Conservation (phyloP, 2,888 invertebrate species). For the Thumatha senex region DNA sequence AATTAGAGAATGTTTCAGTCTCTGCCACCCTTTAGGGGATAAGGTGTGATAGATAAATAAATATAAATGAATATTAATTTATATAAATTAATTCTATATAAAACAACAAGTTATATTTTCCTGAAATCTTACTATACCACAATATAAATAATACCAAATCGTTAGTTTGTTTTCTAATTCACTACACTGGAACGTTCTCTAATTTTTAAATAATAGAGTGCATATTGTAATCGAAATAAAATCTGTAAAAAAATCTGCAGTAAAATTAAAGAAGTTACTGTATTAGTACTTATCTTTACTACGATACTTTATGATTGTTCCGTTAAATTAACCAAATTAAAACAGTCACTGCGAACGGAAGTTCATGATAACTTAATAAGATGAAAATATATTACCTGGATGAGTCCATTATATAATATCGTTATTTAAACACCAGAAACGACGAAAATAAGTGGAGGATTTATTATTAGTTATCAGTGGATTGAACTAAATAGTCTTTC, state of each 20-base stretch:
- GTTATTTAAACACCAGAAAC: constrained; percentile 19
- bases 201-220: too few relatives aligned
- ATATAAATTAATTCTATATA: too few relatives aligned
- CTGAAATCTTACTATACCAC: too few relatives aligned
- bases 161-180: too few relatives aligned
- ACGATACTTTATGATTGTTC: constrained; percentile 7
- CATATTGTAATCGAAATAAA: neutral
- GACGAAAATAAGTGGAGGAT: constrained; percentile 1
- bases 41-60: too few relatives aligned
- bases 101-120: too few relatives aligned
- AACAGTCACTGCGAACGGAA: constrained; percentile 41
- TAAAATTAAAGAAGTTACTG: neutral
- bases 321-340: constrained; percentile 45
- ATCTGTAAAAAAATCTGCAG: neutral
- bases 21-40: too few relatives aligned
- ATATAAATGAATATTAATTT: too few relatives aligned
- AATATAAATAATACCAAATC: too few relatives aligned
- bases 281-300: neutral
- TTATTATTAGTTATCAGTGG: constrained; percentile 7
- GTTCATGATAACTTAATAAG: constrained; percentile 36
- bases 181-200: too few relatives aligned
- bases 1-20: too few relatives aligned
- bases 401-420: constrained; percentile 71
- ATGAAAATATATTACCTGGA: constrained; percentile 55
- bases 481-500: constrained; percentile 12